phyloP scores from a whole-genome alignment of 1,140 invertebrate species.

The Drosophila guanche region DNA sequence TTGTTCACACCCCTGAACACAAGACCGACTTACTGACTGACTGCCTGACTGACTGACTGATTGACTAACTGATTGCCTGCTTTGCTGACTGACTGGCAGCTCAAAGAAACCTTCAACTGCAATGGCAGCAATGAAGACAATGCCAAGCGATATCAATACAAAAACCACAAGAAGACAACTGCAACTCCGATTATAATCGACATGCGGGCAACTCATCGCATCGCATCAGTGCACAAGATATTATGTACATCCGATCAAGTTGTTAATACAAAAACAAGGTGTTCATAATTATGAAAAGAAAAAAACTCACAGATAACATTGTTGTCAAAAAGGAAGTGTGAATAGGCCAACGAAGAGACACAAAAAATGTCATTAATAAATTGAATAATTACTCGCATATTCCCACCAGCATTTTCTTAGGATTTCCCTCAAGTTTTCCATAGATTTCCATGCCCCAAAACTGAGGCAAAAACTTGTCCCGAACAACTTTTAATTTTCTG shows the following conservation, averaged over 20 bases:
- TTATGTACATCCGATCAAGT: slow-evolving; percentile 56
- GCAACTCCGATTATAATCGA: slow-evolving; percentile 58
- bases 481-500: slow-evolving; percentile 59
- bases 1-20: slow-evolving; percentile 71
- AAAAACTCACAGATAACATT: slow-evolving; percentile 35
- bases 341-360: slow-evolving; percentile 16
- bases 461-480: slow-evolving; percentile 48
- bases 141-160: slow-evolving; percentile 71
- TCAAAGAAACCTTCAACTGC: slow-evolving; percentile 76
- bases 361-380: slow-evolving; percentile 17
- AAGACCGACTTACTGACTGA: slow-evolving; percentile 39
- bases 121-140: slow-evolving; percentile 67
- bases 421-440: slow-evolving; percentile 20
- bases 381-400: slow-evolving; percentile 13
- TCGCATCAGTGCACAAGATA: slow-evolving; percentile 59
- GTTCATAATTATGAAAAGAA: slow-evolving; percentile 48
- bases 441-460: slow-evolving; percentile 17
- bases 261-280: slow-evolving; percentile 44
- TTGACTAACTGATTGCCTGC: slow-evolving; percentile 30
- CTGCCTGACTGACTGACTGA: slow-evolving; percentile 32
- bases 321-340: slow-evolving; percentile 29
- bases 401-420: not conserved
- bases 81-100: slow-evolving; percentile 47
- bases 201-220: slow-evolving; percentile 39
- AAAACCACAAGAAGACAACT: slow-evolving; percentile 44